Percentiles rank a stretch among this genome's conserved stretches.
phyloP scores from a whole-genome alignment of 2,888 invertebrate species.

The Mantis religiosa region DNA sequence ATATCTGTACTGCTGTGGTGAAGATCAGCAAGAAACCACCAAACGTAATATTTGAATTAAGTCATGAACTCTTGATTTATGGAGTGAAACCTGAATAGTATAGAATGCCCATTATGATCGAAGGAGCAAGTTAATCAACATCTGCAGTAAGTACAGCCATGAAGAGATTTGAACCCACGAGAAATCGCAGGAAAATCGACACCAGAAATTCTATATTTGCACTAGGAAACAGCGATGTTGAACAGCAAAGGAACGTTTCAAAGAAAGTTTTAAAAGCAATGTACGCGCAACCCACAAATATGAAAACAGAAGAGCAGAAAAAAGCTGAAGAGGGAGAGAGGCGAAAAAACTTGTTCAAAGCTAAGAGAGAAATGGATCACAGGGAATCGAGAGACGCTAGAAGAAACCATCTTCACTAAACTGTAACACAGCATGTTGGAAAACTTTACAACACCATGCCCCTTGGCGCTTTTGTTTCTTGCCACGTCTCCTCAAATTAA shows the following conservation, averaged over 20 bases:
- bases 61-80: too few species aligned
- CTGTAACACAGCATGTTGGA: not conserved
- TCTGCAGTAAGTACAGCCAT: too few species aligned
- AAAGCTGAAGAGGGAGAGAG: not conserved
- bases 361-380: not conserved
- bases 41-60: too few species aligned
- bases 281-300: not conserved
- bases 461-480: not conserved
- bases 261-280: conserved; percentile 12
- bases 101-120: too few species aligned
- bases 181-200: not conserved
- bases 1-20: too few species aligned
- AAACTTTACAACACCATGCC: not conserved
- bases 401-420: not conserved
- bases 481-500: not conserved
- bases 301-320: not conserved
- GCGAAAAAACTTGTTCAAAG: not conserved
- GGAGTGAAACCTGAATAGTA: too few species aligned
- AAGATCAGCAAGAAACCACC: too few species aligned
- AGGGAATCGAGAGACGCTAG: not conserved
- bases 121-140: too few species aligned
- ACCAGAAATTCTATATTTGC: not conserved
- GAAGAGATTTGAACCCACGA: too few species aligned
- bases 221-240: not conserved
- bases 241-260: not conserved